Evolutionary conservation across 2,113 vertebrate genomes (phyloP), one percentile per base, ranked within the genome.

Genomic region (Strix aluco): DNA sequence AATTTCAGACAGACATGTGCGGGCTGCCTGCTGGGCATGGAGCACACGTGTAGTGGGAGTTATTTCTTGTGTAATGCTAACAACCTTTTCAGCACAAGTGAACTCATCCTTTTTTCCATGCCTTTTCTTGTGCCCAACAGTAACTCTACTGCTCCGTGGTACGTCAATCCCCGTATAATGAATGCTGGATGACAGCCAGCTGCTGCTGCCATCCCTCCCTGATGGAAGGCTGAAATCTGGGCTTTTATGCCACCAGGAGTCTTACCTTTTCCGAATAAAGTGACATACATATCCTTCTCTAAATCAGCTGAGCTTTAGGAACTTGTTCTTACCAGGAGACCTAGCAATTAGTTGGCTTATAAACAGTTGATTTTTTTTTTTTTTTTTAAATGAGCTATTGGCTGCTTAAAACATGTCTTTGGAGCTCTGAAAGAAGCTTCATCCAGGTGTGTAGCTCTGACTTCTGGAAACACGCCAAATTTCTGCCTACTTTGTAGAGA

Each of bases 31-130:
- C 34, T 83, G 71, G 54, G 25, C 46, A 14, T 4, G 21, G 40
- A 86, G 20, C 7, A 4, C 38, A 32, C 0, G 1, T 61, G 36
- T 62, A 30, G 0, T 1, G 16, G 16, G 42, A 5, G 44, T 72
- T 75, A 11, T 20, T 86, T 36, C 74, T 82, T 80, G 40, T 62
- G 69, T 75, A 91, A 71, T 32, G 67, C 25, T 42, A 75, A 15
- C 54, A 58, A 11, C 34, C 34, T 81, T 86, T 47, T 46, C 36
- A 90, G 57, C 57, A 72, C 42, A 66, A 66, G 16, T 49, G 40
- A 81, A 40, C 54, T 89, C 7, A 30, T 81, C n/a, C 18, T 38
- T 83, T 75, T 10, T 18, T 21, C 19, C 22, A 15, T 70, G 67
- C 13, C 20, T 82, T 83, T 88, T 62, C 40, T 51, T 1, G 0